A percentile compares a stretch with the other conserved stretches of the same genome.
phyloP scores from a whole-genome alignment of 1,140 invertebrate genomes.

The Papilio polyxenes region DNA sequence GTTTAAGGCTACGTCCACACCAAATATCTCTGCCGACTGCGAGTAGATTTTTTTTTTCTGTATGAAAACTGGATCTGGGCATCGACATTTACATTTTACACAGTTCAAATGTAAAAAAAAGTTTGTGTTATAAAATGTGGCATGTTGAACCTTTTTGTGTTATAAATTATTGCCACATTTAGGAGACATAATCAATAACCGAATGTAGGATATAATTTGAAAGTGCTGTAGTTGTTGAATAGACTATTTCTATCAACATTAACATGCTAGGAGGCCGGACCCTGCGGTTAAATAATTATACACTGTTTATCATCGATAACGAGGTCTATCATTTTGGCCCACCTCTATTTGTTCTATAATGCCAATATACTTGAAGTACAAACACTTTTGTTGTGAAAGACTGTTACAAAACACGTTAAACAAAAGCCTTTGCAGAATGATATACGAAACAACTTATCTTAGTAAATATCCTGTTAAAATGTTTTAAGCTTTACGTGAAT shows the following conservation, averaged over 20 bases:
- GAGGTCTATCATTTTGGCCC: conserved; percentile 36
- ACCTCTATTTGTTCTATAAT: conserved; percentile 36
- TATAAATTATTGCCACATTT: not conserved
- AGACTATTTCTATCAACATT: conserved; percentile 21
- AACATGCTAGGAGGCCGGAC: conserved; percentile 10
- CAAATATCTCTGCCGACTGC: too few relatives aligned
- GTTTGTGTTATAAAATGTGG: not conserved
- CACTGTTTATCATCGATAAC: conserved; percentile 38
- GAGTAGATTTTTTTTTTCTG: too few relatives aligned
- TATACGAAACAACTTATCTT: not conserved
- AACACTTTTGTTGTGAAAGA: conserved; percentile 59
- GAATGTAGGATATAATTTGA: not conserved
- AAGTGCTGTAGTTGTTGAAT: not conserved
- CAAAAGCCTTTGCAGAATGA: not conserved
- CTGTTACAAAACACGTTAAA: conserved; percentile 31
- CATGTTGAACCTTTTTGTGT: not conserved
- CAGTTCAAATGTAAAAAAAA: not conserved
- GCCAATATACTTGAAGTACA: conserved; percentile 49
- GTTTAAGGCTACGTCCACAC: too few relatives aligned
- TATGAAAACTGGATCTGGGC: too few relatives aligned
- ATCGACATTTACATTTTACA: too few relatives aligned
- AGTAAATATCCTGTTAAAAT: not conserved
- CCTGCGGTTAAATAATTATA: conserved; percentile 33
- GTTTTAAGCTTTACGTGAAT: not conserved
- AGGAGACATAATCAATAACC: not conserved